Conservation (phyloP, 1,140 invertebrate genomes). For the Cheumatopsyche charites region DNA sequence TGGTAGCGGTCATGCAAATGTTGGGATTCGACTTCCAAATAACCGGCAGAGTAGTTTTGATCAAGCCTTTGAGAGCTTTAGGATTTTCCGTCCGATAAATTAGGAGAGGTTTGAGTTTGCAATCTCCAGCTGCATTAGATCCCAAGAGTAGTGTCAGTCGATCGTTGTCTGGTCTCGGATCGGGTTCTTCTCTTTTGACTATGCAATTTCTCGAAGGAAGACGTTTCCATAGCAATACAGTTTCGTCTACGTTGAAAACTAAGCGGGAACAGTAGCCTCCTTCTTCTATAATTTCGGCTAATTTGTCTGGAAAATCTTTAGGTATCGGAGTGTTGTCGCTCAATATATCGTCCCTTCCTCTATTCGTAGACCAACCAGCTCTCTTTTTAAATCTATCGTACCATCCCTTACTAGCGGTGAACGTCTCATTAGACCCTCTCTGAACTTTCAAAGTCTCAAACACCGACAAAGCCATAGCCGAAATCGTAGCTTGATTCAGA, state of each 20-base stretch:
- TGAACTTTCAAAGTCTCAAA: not conserved
- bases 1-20: conserved; percentile 52
- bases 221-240: conserved; percentile 51
- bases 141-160: conserved; percentile 53
- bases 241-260: conserved; percentile 55
- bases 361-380: not conserved
- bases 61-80: conserved; percentile 50
- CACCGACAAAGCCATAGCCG: not conserved
- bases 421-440: not conserved
- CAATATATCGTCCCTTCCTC: too few species aligned
- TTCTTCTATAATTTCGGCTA: conserved; percentile 50
- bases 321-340: too few species aligned
- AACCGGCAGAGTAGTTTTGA: conserved; percentile 53
- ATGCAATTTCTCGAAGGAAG: conserved; percentile 47
- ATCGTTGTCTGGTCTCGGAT: conserved; percentile 53
- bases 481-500: not conserved
- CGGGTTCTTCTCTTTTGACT: conserved; percentile 50
- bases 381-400: not conserved
- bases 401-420: not conserved
- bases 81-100: conserved; percentile 56
- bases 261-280: conserved; percentile 52
- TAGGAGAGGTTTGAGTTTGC: conserved; percentile 56
- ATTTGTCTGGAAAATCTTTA: not conserved
- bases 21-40: conserved; percentile 55
- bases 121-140: conserved; percentile 54